Conservation (phyloP, 2,113 vertebrate genomes). For the Embiotoca jacksoni region DNA sequence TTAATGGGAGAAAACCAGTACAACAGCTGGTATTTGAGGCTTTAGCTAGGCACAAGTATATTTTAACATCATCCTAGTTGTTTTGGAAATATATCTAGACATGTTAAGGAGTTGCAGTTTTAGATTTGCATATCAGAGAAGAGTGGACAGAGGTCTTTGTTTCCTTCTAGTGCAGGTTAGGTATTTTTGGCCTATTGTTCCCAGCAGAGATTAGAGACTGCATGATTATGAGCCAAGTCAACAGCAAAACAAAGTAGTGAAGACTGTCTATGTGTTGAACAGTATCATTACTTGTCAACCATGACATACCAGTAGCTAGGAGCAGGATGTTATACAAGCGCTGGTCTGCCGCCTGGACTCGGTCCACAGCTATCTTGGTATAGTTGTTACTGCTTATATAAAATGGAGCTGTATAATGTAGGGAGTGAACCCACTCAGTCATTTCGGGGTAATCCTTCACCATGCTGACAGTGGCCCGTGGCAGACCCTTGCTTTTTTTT, state of each 20-base stretch:
- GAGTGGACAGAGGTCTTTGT: too few species aligned
- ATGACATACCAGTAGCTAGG: slow-evolving; percentile 80
- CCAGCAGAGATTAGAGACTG: background rate
- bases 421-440: slow-evolving; percentile 79
- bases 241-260: background rate
- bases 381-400: slow-evolving; percentile 81
- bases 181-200: slow-evolving; percentile 54
- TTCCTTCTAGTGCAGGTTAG: background rate
- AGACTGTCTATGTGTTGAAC: background rate
- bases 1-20: too few species aligned
- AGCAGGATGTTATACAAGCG: slow-evolving; percentile 76
- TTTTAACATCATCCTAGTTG: too few species aligned
- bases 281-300: background rate
- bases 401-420: slow-evolving; percentile 72
- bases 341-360: slow-evolving; percentile 67
- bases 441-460: slow-evolving; percentile 83
- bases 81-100: too few species aligned
- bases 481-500: slow-evolving; percentile 72
- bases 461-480: slow-evolving; percentile 66
- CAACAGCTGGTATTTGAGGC: too few species aligned
- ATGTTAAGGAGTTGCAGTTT: too few species aligned
- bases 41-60: too few species aligned
- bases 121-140: too few species aligned
- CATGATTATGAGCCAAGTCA: background rate
- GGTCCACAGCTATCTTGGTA: slow-evolving; percentile 82